phyloP scores from a whole-genome alignment of 2,797 vertebrate species.

The Sardinella longiceps region DNA sequence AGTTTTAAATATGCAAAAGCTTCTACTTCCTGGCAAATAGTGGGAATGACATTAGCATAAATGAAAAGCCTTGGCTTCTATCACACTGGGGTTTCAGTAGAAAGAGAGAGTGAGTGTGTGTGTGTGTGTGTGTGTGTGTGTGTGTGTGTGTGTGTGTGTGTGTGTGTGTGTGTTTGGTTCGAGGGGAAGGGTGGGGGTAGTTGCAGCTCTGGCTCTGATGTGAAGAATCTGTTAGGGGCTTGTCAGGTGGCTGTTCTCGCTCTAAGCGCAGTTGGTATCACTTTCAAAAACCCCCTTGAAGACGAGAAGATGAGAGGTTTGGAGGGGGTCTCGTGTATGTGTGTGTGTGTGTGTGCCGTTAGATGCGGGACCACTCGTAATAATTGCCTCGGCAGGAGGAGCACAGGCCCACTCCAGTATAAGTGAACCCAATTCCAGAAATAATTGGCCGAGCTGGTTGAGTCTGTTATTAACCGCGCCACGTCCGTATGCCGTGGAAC shows the following conservation, averaged over 20 bases:
- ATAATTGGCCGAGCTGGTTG: slow-evolving; percentile 30
- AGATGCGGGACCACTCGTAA: slow-evolving; percentile 14
- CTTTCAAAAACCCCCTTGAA: slow-evolving; percentile 37
- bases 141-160: not conserved
- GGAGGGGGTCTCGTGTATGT: not conserved
- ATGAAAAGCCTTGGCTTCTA: slow-evolving; percentile 25
- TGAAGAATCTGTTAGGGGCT: slow-evolving; percentile 39
- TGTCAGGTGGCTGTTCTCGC: slow-evolving; percentile 26
- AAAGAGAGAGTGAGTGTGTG: not conserved
- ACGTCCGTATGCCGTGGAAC: not conserved
- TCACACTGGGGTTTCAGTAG: not conserved
- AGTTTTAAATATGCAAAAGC: slow-evolving; percentile 56
- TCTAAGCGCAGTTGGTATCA: slow-evolving; percentile 22
- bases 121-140: not conserved
- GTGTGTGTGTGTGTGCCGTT: not conserved
- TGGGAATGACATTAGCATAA: slow-evolving; percentile 63
- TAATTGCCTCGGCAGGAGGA: slow-evolving; percentile 36
- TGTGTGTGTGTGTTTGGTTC: not conserved
- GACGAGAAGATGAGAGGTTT: slow-evolving; percentile 24
- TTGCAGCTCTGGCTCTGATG: slow-evolving; percentile 19
- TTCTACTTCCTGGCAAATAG: slow-evolving; percentile 58
- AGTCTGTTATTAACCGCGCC: slow-evolving; percentile 23
- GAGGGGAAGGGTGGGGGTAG: not conserved
- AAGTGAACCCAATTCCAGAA: slow-evolving; percentile 40
- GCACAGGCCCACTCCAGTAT: not conserved